Conservation (phyloP, 1,140 invertebrate species). For the Zaprionus davidi region DNA sequence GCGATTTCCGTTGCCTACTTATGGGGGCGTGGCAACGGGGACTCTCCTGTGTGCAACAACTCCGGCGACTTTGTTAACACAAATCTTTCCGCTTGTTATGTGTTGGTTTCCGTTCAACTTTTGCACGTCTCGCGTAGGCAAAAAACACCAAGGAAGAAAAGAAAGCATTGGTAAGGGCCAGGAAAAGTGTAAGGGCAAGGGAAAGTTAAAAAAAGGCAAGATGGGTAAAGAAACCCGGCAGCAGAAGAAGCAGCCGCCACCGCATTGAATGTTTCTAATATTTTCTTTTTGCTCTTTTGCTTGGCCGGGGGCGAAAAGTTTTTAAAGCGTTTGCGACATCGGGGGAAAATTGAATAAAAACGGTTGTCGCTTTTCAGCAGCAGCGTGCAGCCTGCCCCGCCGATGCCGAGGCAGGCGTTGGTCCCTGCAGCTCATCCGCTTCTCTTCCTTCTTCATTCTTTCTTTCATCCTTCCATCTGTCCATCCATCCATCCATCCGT, state of each 20-base stretch:
- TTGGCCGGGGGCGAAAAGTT: conserved; percentile 35
- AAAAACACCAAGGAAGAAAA: not conserved
- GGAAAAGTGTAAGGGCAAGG: not conserved
- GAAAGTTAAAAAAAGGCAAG: not conserved
- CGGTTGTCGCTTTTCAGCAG: conserved; percentile 49
- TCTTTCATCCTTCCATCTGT: not conserved
- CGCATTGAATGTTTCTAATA: conserved; percentile 65
- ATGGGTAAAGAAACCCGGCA: not conserved
- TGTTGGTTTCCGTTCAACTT: conserved; percentile 68
- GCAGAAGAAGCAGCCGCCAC: not conserved
- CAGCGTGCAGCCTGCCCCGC: conserved; percentile 27
- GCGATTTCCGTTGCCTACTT: conserved; percentile 73
- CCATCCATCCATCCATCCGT: not conserved
- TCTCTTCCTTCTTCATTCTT: not conserved
- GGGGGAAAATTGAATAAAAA: conserved; percentile 75
- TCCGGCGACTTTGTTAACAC: conserved; percentile 69
- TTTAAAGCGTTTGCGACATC: conserved; percentile 54
- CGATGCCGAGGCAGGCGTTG: not conserved
- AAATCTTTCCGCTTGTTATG: conserved; percentile 82
- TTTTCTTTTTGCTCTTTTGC: conserved; percentile 56
- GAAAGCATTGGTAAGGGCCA: conserved; percentile 7
- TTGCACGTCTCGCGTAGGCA: conserved; percentile 32
- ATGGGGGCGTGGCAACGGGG: conserved; percentile 22
- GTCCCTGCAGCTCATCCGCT: not conserved
- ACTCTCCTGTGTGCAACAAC: conserved; percentile 9